These are phyloP conservation scores for Laspeyria flexula DNA, from an alignment of 2,888 invertebrate species.

Conservation along the genomic window DNA sequence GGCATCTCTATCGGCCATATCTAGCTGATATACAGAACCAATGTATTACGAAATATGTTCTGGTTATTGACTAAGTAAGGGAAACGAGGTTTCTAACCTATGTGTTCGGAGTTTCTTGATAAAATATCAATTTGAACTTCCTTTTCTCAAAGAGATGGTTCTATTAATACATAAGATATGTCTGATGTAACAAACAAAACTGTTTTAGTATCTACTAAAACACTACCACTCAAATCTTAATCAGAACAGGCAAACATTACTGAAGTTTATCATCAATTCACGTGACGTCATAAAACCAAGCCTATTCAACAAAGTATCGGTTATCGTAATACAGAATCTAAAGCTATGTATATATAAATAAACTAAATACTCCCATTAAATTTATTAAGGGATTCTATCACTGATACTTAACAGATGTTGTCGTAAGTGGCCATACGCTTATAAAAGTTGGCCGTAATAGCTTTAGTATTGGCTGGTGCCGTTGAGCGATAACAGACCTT, in stretches of 20 bases:
- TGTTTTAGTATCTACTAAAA: not conserved
- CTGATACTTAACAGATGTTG: slow-evolving; percentile 47
- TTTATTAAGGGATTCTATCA: slow-evolving; percentile 45
- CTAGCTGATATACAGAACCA: not conserved
- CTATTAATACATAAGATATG: no score
- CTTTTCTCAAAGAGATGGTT: no score
- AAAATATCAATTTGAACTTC: no score
- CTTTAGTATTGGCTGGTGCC: slow-evolving; percentile 29
- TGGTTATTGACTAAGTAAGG: not conserved
- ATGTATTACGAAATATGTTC: not conserved
- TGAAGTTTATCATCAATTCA: slow-evolving; percentile 26
- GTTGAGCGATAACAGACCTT: slow-evolving; percentile 68
- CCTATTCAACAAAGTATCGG: slow-evolving; percentile 19
- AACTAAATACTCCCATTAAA: slow-evolving; percentile 44
- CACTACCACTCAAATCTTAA: slow-evolving; percentile 1
- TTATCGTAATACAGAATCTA: slow-evolving; percentile 44
- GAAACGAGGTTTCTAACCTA: not conserved
- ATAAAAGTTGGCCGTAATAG: slow-evolving; percentile 42
- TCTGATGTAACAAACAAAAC: not conserved
- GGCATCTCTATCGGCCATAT: slow-evolving; percentile 5
- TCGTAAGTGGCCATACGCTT: slow-evolving; percentile 23
- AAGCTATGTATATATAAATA: slow-evolving; percentile 43
- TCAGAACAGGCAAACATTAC: slow-evolving; percentile 1
- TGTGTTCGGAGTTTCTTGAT: not conserved
- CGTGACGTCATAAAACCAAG: slow-evolving; percentile 29